Percentiles rank a stretch among this genome's conserved stretches.
Conservation (phyloP, 2,113 vertebrate species). For the Myrmecobius fasciatus region DNA sequence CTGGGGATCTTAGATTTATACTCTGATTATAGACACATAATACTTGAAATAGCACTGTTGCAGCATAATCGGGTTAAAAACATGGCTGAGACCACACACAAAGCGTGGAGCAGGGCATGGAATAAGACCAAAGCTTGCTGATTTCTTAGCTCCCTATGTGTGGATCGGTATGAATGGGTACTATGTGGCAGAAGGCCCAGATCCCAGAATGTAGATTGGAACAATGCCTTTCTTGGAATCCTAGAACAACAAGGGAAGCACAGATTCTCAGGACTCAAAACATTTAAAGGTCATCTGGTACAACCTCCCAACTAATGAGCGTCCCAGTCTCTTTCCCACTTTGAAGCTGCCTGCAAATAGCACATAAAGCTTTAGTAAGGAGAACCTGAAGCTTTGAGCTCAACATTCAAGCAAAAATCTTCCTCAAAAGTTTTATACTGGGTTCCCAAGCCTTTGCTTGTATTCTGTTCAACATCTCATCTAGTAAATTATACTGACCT, state of each 20-base stretch:
- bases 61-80: background rate
- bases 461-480: background rate
- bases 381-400: background rate
- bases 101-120: background rate
- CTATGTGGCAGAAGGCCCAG: background rate
- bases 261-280: background rate
- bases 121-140: background rate
- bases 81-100: background rate
- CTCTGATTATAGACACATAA: background rate
- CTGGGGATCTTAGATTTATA: background rate
- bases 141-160: background rate
- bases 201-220: background rate
- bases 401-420: background rate
- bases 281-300: background rate
- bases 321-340: background rate
- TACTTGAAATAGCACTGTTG: background rate
- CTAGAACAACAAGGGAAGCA: background rate
- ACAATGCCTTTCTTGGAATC: background rate
- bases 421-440: background rate
- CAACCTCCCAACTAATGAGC: background rate
- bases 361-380: background rate
- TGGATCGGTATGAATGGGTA: background rate
- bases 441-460: background rate
- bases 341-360: background rate
- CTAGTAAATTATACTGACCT: background rate